Evolutionary conservation across 1,140 invertebrate genomes (phyloP), one percentile per base, ranked within the genome.

Genomic region (Steinernema khuongi): DNA sequence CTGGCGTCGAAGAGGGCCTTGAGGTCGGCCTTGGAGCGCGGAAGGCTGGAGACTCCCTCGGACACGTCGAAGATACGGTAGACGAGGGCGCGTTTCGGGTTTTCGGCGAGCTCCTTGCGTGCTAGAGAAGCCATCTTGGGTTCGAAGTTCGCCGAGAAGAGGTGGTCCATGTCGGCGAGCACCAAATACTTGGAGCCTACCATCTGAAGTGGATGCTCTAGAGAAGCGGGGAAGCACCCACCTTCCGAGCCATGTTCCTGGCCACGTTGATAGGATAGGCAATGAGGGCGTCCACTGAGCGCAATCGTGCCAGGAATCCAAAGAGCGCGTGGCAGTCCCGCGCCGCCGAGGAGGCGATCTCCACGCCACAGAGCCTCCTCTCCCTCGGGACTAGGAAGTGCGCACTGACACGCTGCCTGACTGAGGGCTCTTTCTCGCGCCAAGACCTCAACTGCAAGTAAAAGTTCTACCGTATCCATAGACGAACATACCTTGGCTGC

Each of bases 61-160:
- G 70, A 1, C 1, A 71, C 32, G 22, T 73, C 71, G 33, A 73
- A 73, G 26, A 73, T 73, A 11, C 71, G 41, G 26, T 73, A 73
- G 31, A 73, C 71, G 14, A 73, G 50, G 17, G 31, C 43, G 14
- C 14, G 60, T 67, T 73, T 73, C 29, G 1, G 19, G 1, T 60
- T 30, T 22, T 68, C 33, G 17, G 29, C 31, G 11, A 73, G 26
- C 28, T n/a, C 19, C n/a, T 14, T 17, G 17, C 36, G 18, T 41
- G 71, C 71, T 1, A 73, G n/a, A 26, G 22, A 11, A 22, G 26
- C 19, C 44, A 73, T 60, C 22, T 28, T 32, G 17, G 14, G 4
- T 31, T 73, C 71, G 43, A 73, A 73, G 14, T 60, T 31, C 1
- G 22, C 31, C 30, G 43, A 68, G 29, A 73, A 73, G 17, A 68